These are phyloP conservation scores for Pteronotus mesoamericanus DNA, from an alignment of 2,797 vertebrate genomes.

Conservation along the genomic window DNA sequence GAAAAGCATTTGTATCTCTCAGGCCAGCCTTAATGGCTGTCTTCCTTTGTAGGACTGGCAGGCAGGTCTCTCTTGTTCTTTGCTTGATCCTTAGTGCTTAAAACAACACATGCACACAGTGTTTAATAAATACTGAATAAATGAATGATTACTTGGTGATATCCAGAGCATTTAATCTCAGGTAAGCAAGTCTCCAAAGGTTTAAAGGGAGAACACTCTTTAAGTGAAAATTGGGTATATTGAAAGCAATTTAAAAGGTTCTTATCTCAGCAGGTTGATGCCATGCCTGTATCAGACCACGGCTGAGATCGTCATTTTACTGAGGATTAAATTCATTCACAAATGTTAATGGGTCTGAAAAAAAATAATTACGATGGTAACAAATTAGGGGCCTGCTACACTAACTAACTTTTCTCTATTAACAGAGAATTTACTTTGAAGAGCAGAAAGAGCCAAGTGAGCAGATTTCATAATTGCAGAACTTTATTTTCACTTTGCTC, in stretches of 20 bases:
- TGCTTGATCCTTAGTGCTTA: not conserved
- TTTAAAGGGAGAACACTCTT: conserved; percentile 5
- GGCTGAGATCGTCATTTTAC: conserved; percentile 54
- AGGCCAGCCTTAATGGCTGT: not conserved
- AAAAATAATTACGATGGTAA: conserved; percentile 61
- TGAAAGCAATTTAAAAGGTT: conserved; percentile 34
- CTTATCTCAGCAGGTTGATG: conserved; percentile 30
- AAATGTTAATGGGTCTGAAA: conserved; percentile 69
- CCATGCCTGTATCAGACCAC: not conserved
- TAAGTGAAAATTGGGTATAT: conserved; percentile 34
- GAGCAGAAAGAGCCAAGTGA: conserved; percentile 64
- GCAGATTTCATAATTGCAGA: conserved; percentile 69
- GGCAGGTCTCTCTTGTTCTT: not conserved
- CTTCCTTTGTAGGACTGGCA: not conserved
- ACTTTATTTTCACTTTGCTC: conserved; percentile 58
- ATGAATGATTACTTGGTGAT: not conserved
- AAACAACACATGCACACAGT: not conserved
- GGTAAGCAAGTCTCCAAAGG: conserved; percentile 33
- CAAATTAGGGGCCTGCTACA: conserved; percentile 63
- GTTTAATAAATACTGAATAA: not conserved
- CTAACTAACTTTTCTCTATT: conserved; percentile 67
- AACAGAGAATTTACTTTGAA: conserved; percentile 72
- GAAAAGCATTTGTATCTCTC: not conserved
- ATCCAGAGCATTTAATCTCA: conserved; percentile 30
- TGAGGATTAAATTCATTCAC: conserved; percentile 69